These are phyloP conservation scores for Amphilophus citrinellus DNA, from an alignment of 2,113 vertebrate species.

Conservation along the genomic window DNA sequence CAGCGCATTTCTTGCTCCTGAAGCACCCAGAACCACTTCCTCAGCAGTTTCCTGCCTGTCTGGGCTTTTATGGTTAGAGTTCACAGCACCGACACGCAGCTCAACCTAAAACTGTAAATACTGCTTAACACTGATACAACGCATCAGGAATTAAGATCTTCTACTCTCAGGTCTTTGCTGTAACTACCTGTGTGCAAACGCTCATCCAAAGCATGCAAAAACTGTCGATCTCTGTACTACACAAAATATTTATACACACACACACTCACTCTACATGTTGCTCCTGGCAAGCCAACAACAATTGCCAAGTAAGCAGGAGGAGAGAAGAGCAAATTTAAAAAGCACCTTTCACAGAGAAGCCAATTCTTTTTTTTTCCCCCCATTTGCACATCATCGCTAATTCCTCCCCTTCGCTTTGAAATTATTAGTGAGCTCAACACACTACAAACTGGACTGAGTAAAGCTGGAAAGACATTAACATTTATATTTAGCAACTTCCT, in stretches of 20 bases:
- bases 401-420: neutral
- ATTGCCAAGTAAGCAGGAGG: neutral
- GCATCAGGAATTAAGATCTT: neutral
- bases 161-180: constrained; percentile 1
- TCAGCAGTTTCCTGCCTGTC: constrained; percentile 75
- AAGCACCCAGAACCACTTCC: constrained; percentile 72
- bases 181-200: neutral
- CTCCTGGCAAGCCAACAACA: constrained; percentile 10
- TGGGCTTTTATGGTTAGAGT: constrained; percentile 73
- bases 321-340: neutral
- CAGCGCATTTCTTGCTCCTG: constrained; percentile 41
- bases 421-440: constrained; percentile 22
- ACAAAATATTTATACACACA: neutral
- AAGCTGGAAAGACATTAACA: neutral
- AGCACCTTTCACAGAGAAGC: neutral
- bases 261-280: neutral
- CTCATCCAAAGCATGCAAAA: neutral
- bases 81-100: constrained; percentile 42
- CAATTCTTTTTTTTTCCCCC: neutral
- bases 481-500: neutral
- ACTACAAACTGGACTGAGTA: neutral
- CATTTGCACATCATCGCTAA: constrained; percentile 20
- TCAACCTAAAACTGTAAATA: constrained; percentile 13
- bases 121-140: neutral
- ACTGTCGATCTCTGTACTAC: neutral